Base-by-base conservation (phyloP, 2,113 vertebrate genomes). In the Otocyon megalotis region DNA sequence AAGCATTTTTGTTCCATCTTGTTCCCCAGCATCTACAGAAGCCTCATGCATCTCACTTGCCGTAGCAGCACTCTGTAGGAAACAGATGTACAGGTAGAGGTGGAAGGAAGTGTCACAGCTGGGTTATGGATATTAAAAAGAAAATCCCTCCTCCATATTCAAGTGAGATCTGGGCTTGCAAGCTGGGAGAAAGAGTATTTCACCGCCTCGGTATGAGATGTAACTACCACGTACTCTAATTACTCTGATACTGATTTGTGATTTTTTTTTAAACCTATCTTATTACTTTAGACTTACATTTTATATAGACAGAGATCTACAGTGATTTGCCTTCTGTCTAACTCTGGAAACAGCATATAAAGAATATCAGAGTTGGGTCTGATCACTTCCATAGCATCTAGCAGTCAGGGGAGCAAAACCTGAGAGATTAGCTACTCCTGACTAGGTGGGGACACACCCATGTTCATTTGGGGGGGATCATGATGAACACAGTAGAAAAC, bases 1-100 rank as follows among this genome's bases (percentile, higher is more conserved):
- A 99, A 99, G 98, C 98, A 76, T 99, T 99, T 99, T 98, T 99
- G 99, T 99, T 98, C 98, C 97, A 80, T 99, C 99, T 99, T 99
- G 99, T 99, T 99, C 98, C 98, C 97, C 62, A 98, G 98, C 98
- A 98, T 98, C 98, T 98, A 98, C 98, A 98, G 98, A 98, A 99
- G 98, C 98, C 98, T 98, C 98, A 97, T 94, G 87, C 97, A 96
- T 98, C 98, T 98, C 98, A 98, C 98, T 98, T 15, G 97, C 97
- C 95, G 97, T 98, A 98, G 97, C 97, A 98, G 97, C 97, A 93
- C 88, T 98, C 98, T 98, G 98, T 98, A 99, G 98, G 98, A 98
- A 98, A 98, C 99, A 99, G 98, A 98, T 99, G 98, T 98, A 98
- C 98, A 99, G 98, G 98, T 99, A 98, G 88, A 98, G 92, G 96